Base-by-base conservation (phyloP, 2,888 invertebrate species). In the Cremastobaeus sp. region DNA sequence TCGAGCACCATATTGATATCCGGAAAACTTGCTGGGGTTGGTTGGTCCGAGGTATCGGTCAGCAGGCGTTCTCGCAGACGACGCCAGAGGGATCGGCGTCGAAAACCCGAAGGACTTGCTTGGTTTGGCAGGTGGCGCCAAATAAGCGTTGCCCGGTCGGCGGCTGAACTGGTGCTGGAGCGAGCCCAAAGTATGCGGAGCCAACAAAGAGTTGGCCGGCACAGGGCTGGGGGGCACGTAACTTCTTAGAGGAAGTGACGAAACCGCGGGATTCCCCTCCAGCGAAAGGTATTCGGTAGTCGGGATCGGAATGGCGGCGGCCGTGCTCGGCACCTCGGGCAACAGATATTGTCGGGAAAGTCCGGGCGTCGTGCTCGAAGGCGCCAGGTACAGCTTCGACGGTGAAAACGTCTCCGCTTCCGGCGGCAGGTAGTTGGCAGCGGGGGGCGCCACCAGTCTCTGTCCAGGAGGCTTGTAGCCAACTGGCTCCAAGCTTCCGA, bases 401-500 rank as follows among this genome's bases (percentile, higher is more conserved):
- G 74, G 65, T 1, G 48, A 11, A 2, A 25, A 39, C 3, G 34
- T 32, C 6, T 57, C 52, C 39, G 21, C 59, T n/a, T n/a, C n/a
- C 5, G 74, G 65, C 11, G 74, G 70, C 41, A 70, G 48, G 35
- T 74, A 74, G 21, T 48, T 55, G 3, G 48, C 41, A 1, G 66
- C 12, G 0, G 57, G 66, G 0, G 48, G 76, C 28, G 62, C 37
- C n/a, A 73, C 17, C 35, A 75, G 64, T 30, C 65, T 52, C 32
- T 79, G 73, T 68, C 80, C 79, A 37, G 83, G 81, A 45, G 78
- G 76, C 60, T 74, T 76, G 77, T 85, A 82, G 25, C 80, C 81
- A 5, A 79, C 77, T 39, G 85, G 84, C 43, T 85, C 84, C 32
- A 85, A 77, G 50, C 84, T 83, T 11, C 76, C 82, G 11, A 69